phyloP scores from a whole-genome alignment of 2,113 vertebrate species.

The Gopherus flavomarginatus region DNA sequence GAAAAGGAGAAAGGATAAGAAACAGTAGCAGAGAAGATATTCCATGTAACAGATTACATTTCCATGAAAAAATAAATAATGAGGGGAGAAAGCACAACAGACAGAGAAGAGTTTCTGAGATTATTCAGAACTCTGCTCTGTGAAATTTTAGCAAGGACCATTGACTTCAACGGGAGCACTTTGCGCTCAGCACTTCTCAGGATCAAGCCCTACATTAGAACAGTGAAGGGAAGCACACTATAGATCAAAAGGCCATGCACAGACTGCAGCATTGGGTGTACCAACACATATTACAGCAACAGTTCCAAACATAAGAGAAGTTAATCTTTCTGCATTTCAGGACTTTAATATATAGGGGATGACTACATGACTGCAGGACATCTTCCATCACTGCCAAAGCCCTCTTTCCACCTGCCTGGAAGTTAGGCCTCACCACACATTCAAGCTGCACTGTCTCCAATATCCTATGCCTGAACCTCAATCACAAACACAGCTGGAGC shows the following conservation, averaged over 20 bases:
- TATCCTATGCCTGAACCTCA: background rate
- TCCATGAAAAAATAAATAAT: background rate
- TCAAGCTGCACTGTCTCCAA: background rate
- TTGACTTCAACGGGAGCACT: fast-evolving
- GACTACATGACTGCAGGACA: background rate
- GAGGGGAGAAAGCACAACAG: background rate
- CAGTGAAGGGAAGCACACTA: background rate
- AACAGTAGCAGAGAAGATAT: slow-evolving; percentile 14
- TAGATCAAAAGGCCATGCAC: background rate
- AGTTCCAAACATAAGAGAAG: background rate
- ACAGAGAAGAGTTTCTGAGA: fast-evolving
- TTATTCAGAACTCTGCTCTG: fast-evolving
- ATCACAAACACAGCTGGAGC: background rate
- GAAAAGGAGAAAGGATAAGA: background rate
- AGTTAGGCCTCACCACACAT: background rate
- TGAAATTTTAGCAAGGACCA: fast-evolving
- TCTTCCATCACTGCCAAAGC: background rate
- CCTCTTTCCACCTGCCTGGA: background rate
- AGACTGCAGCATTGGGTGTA: too few relatives aligned
- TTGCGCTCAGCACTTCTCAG: fast-evolving
- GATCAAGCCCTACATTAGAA: background rate
- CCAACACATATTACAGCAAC: background rate
- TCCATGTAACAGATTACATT: background rate
- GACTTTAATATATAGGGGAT: background rate
- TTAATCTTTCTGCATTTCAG: background rate